Conservation (phyloP, 53 echinoderm and acorn worm genomes). For the Actinopyga echinites region DNA sequence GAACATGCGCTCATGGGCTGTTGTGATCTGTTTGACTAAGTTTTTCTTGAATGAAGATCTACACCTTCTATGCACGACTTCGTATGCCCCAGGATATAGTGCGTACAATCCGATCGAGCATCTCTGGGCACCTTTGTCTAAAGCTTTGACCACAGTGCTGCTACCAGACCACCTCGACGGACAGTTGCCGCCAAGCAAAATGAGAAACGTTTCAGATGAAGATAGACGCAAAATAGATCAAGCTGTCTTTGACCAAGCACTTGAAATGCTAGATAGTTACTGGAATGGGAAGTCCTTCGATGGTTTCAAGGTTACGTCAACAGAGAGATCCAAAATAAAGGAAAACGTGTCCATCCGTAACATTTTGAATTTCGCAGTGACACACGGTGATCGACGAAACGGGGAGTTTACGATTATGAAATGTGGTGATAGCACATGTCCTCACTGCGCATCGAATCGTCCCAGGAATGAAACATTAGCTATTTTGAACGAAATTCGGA, state of each 20-base stretch:
- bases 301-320: background rate
- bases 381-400: too few relatives aligned
- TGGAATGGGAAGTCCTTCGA: background rate
- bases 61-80: conserved; percentile 50
- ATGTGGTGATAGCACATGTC: too few relatives aligned
- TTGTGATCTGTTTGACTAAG: background rate
- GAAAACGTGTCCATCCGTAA: too few relatives aligned
- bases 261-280: background rate
- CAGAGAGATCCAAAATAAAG: background rate
- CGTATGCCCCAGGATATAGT: conserved; percentile 39
- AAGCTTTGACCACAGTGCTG: conserved; percentile 33
- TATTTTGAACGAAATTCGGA: too few relatives aligned
- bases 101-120: conserved; percentile 60
- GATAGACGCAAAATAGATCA: background rate
- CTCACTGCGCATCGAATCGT: too few relatives aligned
- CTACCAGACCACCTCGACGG: conserved; percentile 42
- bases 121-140: conserved; percentile 49
- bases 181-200: background rate
- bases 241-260: background rate
- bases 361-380: too few relatives aligned
- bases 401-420: too few relatives aligned
- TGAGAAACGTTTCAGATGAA: background rate
- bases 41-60: conserved; percentile 34
- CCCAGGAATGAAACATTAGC: too few relatives aligned
- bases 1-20: conserved; percentile 45